Base-by-base conservation (phyloP, 2,888 invertebrate genomes). In the Isotomurus palustris region DNA sequence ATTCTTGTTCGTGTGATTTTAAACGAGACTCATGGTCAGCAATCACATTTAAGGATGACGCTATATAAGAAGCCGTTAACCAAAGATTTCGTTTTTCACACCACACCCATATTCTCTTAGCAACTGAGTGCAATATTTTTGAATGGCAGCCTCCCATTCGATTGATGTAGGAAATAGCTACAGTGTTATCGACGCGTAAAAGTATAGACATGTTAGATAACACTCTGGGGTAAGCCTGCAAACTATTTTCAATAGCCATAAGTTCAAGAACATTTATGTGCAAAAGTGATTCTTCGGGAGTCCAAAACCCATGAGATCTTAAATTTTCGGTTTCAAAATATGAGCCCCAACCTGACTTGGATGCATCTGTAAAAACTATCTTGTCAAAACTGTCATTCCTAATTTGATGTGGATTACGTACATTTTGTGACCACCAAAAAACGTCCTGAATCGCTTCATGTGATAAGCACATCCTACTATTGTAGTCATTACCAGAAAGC, bases 151-250 rank as follows among this genome's bases (percentile, higher is more conserved):
- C 60, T 24, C 63, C 63, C 1, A 50, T 29, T 24, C 40, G 43
- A 52, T 60, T 60, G 22, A 63, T 52, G 35, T 60, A 63, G 2
- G 57, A 25, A 22, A 63, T 58, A 1, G 64, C 58, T 1, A 56
- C 56, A 14, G 47, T 56, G 44, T 48, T 58, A 19, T 63, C 62
- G 12, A 44, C 19, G 12, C 54, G 17, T 17, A 63, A 4, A 4
- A 62, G 32, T 32, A 62, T 53, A 5, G 35, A 29, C 6, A 14
- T 27, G 12, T 49, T 14, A 2, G 14, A 0, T 2, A 22, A 10
- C 4, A 10, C 12, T 10, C 19, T 19, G 29, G 35, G 22, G 28
- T 49, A 54, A 17, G 12, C 17, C 22, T 29, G 35, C 14, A 62
- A 19, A 3, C 41, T 58, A 21, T 52, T 22, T 10, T 24, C 19